phyloP scores from a whole-genome alignment of 2,113 vertebrate species.

The Neolamprologus toae region DNA sequence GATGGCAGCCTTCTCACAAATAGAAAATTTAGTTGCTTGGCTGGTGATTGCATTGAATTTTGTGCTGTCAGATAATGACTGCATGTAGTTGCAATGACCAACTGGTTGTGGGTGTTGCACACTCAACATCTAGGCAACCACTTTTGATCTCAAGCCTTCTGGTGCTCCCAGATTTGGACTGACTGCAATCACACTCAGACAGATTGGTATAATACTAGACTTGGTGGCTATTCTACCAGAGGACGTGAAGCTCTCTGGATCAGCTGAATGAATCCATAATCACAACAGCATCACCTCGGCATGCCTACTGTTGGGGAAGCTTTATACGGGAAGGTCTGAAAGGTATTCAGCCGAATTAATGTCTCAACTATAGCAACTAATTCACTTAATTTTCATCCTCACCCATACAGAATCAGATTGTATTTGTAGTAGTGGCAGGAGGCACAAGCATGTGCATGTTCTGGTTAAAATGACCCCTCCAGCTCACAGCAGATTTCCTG shows the following conservation, averaged over 20 bases:
- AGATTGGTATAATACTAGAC: not conserved
- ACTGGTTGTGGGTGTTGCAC: not conserved
- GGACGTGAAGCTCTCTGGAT: not conserved
- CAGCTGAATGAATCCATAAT: not conserved
- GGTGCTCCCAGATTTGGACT: not conserved
- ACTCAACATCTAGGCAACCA: not conserved
- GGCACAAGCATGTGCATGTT: not conserved
- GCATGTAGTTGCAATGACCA: not conserved
- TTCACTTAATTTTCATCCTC: not conserved
- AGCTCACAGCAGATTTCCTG: not conserved
- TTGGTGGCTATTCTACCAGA: not conserved
- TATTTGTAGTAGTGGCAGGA: not conserved
- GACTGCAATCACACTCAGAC: not conserved
- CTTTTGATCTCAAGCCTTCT: not conserved
- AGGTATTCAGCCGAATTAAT: not conserved
- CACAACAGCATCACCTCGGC: not conserved
- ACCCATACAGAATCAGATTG: not conserved
- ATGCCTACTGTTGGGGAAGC: not conserved
- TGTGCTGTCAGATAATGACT: not conserved
- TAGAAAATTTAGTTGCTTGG: not conserved
- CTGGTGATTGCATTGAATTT: not conserved
- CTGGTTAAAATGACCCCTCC: not conserved
- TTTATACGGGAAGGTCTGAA: not conserved
- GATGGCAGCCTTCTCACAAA: not conserved
- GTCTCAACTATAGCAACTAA: not conserved